Evolutionary conservation across 2,888 invertebrate genomes (phyloP), one percentile per base, ranked within the genome.

Genomic region (Tyria jacobaeae): DNA sequence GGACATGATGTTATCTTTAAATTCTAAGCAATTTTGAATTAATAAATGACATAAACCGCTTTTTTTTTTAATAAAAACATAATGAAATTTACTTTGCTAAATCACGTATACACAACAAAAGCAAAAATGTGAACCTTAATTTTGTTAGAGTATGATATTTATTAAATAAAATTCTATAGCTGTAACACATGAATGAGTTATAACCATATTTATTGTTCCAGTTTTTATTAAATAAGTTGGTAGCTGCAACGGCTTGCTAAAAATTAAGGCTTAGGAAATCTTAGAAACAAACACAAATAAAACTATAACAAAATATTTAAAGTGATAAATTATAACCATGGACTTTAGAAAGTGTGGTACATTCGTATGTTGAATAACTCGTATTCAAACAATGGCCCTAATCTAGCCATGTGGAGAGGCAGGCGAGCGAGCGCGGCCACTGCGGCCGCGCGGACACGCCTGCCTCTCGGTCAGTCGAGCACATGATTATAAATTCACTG

Each of bases 401-500:
- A 83, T 83, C 80, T 78, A 73, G 73, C 70, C 51, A 72, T 70
- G 73, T 74, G 77, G 76, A 75, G 21, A 9, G 34, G 48, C 49
- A 48, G 49, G 74, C 74, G 44, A 70, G 76, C 78, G 78, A 70
- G 68, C 73, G 73, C 71, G 62, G 70, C 49, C 62, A 54, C 59
- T 62, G 59, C 59, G 73, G 65, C 58, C 61, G 64, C 62, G 71
- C 14, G 56, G 51, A 60, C 65, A 68, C 71, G 66, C 65, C 70
- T 74, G 70, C 66, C 75, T 59, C 64, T 70, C 70, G 74, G 67
- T 75, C 74, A 70, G 71, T 68, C 69, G 62, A 70, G 66, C 66
- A 69, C 75, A 75, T 78, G 86, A 85, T 87, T 85, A 86, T 86
- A 85, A 87, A 87, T 87, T 87, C 85, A 79, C 76, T 76, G 70